Evolutionary conservation across 2,797 vertebrate genomes (phyloP), one percentile per base, ranked within the genome.

Genomic region (Halcyon badia): DNA sequence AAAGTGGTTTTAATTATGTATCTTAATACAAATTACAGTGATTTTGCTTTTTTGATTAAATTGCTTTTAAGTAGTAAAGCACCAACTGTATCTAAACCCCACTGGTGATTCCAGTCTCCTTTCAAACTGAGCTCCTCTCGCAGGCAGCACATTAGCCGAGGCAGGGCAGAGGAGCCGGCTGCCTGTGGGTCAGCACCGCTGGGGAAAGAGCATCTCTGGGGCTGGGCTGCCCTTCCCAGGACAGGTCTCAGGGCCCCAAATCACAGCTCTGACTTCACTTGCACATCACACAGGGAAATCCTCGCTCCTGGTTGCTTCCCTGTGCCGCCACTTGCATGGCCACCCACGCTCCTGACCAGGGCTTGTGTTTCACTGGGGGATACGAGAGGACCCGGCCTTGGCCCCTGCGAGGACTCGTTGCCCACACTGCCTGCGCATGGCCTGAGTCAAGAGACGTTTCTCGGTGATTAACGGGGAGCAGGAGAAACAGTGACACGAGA

Each of bases 11-110:
- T 42, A 37, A 78, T 77, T 94, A 90, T 26, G 85, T 19, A 46
- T 92, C 87, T 94, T 85, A 19, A 5, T 58, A 94, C 80, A 94
- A 97, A 97, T 95, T 83, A 93, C 96, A 95, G 91, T 87, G 75
- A 64, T 95, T 94, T 80, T 71, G 97, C 90, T 96, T 80, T 97
- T 97, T 96, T 66, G 51, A 87, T 97, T 89, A 96, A 95, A 82
- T 68, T 41, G 44, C 72, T 87, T 96, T 91, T 75, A 90, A 91
- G 84, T 5, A 62, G 78, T 93, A 91, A 97, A 97, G 88, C 92
- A 96, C 65, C 78, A 83, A 35, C 57, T 57, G 86, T 87, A 94
- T 92, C 89, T 83, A 96, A 96, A 94, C 85, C 94, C 87, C 85
- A 30, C 93, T 21, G 54, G 97, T 96, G 92, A 97, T 94, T 93